Evolutionary conservation across 2,888 invertebrate species (phyloP).

Genomic region (Pilophorus perplexus): DNA sequence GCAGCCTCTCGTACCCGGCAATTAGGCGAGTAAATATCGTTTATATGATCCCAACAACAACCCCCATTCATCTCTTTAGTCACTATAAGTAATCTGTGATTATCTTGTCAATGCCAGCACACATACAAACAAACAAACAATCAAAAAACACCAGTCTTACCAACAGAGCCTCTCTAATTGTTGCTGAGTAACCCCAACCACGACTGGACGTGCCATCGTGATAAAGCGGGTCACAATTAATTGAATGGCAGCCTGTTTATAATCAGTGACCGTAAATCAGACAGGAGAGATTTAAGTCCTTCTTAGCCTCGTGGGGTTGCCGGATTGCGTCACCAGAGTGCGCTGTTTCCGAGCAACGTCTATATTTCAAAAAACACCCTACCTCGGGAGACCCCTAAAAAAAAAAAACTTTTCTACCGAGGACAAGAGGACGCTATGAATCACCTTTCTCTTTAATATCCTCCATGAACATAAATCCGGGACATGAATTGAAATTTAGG

Average conservation of each 20-base stretch:
- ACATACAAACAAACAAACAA: too few relatives aligned
- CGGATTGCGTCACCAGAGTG: neutral
- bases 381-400: neutral
- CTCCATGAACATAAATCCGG: constrained; percentile 32
- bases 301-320: neutral
- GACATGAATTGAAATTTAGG: constrained; percentile 39
- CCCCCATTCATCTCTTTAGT: constrained; percentile 32
- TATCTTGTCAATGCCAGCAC: constrained; percentile 35
- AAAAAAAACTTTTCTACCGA: neutral
- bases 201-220: constrained; percentile 22
- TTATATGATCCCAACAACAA: constrained; percentile 15
- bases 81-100: constrained; percentile 37
- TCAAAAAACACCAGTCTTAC: constrained; percentile 12
- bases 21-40: constrained; percentile 38
- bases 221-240: constrained; percentile 35
- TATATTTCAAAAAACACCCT: constrained; percentile 28
- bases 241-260: constrained; percentile 40
- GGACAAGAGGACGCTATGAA: constrained; percentile 27
- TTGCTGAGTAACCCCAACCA: constrained; percentile 11
- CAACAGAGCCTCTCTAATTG: constrained; percentile 38
- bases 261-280: constrained; percentile 39
- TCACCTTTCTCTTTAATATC: constrained; percentile 21
- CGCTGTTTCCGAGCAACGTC: neutral
- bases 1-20: constrained; percentile 22
- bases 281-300: constrained; percentile 1